A percentile compares a stretch with the other conserved stretches of the same genome.
Conservation (phyloP, 1,140 invertebrate species). For the Drosophila aff. region DNA sequence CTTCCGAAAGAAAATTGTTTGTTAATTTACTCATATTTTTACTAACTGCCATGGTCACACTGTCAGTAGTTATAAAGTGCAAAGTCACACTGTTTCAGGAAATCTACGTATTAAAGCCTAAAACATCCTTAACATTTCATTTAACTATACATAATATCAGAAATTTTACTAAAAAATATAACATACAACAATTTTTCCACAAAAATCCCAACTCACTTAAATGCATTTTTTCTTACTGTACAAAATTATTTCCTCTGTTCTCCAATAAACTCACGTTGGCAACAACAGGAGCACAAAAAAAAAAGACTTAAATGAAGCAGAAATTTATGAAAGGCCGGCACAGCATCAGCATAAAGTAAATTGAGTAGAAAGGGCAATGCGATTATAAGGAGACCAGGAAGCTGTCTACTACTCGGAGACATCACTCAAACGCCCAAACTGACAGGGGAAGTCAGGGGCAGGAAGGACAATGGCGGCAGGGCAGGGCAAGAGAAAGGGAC, state of each 20-base stretch:
- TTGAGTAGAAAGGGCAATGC: conserved; percentile 57
- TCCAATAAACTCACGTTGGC: conserved; percentile 31
- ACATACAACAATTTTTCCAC: neutral
- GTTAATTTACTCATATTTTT: too few species aligned
- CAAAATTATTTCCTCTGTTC: conserved; percentile 1
- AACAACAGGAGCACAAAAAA: conserved; percentile 10
- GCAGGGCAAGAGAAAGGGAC: neutral
- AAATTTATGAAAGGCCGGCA: conserved; percentile 61
- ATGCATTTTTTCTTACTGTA: neutral
- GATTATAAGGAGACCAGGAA: conserved; percentile 56
- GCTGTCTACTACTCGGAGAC: conserved; percentile 48
- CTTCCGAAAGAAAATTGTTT: too few species aligned
- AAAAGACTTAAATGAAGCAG: conserved; percentile 50
- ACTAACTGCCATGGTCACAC: too few species aligned
- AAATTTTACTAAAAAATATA: neutral
- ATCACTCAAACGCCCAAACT: conserved; percentile 69
- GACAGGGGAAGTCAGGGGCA: conserved; percentile 67
- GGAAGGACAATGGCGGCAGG: neutral
- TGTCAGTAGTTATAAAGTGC: too few species aligned
- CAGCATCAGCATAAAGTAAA: conserved; percentile 53
- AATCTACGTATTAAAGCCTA: neutral
- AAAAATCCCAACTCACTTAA: neutral
- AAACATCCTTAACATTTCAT: too few species aligned
- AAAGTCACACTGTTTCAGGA: neutral
- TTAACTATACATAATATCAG: neutral